Evolutionary conservation across 2,797 vertebrate genomes (phyloP).

Genomic region (Philypnodon macrostomus): DNA sequence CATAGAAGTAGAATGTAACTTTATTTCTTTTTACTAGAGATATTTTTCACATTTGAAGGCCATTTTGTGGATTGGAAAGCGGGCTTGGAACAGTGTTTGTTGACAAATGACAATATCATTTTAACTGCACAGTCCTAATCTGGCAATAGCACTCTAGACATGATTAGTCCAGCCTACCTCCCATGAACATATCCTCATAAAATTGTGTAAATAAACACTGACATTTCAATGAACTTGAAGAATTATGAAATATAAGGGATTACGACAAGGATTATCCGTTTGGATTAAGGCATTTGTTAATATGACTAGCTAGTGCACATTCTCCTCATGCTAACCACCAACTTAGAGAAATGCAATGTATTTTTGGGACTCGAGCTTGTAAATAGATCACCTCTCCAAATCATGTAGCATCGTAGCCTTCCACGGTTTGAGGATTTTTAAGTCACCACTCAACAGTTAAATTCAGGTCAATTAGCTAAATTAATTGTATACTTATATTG

Average conservation of each 20-base stretch:
- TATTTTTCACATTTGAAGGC: conserved; percentile 2
- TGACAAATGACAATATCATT: conserved; percentile 16
- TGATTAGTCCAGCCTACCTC: conserved; percentile 36
- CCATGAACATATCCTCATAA: conserved; percentile 5
- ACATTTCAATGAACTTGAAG: conserved; percentile 54
- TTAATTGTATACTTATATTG: conserved; percentile 59
- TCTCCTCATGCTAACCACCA: conserved; percentile 39
- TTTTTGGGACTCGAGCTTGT: conserved; percentile 56
- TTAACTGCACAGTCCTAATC: conserved; percentile 12
- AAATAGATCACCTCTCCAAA: conserved; percentile 52
- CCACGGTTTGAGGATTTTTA: conserved; percentile 12
- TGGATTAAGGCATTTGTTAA: conserved; percentile 56
- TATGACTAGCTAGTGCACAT: conserved; percentile 49
- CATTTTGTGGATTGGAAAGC: background rate
- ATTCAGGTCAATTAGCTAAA: conserved; percentile 59
- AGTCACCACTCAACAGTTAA: conserved; percentile 41
- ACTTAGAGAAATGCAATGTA: conserved; percentile 52
- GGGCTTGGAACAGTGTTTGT: background rate
- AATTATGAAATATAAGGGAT: conserved; percentile 41
- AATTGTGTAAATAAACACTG: conserved; percentile 69
- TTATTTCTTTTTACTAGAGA: background rate
- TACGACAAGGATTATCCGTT: conserved; percentile 46
- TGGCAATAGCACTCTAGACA: conserved; percentile 22
- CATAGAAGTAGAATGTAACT: background rate
- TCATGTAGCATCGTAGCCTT: conserved; percentile 38